These are phyloP conservation scores for Halichoeres trimaculatus DNA, from an alignment of 2,113 vertebrate species.

Conservation along the genomic window DNA sequence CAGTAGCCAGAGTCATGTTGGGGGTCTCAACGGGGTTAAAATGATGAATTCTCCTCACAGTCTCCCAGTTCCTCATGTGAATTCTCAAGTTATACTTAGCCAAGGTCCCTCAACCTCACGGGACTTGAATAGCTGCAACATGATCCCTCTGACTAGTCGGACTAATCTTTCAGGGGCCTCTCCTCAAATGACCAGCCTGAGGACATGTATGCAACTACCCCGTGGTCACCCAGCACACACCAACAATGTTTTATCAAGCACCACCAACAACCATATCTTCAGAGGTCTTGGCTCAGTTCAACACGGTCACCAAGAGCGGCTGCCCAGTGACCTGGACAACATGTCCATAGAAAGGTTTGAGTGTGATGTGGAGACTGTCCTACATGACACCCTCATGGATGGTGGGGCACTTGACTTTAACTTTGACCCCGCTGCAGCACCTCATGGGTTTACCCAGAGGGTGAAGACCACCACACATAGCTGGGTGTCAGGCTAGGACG, in stretches of 20 bases:
- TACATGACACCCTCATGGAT: conserved; percentile 97
- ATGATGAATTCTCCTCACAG: conserved; percentile 81
- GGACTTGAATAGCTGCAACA: conserved; percentile 87
- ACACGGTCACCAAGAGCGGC: conserved; percentile 87
- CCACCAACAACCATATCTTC: conserved; percentile 86
- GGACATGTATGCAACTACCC: conserved; percentile 88
- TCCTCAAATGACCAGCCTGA: conserved; percentile 84
- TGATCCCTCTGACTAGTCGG: conserved; percentile 86
- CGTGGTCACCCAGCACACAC: conserved; percentile 86
- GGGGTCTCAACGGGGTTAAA: conserved; percentile 83
- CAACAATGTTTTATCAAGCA: conserved; percentile 76
- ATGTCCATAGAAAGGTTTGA: conserved; percentile 96
- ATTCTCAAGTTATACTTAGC: conserved; percentile 84
- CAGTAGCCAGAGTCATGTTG: conserved; percentile 71
- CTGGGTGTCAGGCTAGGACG: conserved; percentile 93
- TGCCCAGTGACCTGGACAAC: conserved; percentile 97
- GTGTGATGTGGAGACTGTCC: conserved; percentile 96
- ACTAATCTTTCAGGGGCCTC: conserved; percentile 82
- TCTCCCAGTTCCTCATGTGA: conserved; percentile 63
- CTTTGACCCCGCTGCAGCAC: conserved; percentile 91
- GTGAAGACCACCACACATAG: conserved; percentile 94
- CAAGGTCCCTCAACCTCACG: conserved; percentile 78
- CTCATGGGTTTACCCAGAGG: conserved; percentile 92
- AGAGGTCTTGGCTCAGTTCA: conserved; percentile 82
- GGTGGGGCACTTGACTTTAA: conserved; percentile 97